Evolutionary conservation across 2,113 vertebrate species (phyloP).

Genomic region (Phylloscopus trochilus): DNA sequence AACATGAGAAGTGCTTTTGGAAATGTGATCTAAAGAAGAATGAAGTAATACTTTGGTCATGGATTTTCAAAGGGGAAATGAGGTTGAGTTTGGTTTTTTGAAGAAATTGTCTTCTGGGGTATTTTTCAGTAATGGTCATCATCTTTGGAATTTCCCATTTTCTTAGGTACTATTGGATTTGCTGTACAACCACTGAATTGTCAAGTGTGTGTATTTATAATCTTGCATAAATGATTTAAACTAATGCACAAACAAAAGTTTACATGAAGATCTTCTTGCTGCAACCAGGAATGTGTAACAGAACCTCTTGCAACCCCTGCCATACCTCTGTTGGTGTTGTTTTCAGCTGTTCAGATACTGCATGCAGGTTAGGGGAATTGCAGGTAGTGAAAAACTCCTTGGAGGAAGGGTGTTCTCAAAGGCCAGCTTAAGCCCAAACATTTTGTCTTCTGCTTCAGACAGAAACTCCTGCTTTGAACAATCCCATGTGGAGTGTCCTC

Average conservation of each 20-base stretch:
- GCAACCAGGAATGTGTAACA: neutral
- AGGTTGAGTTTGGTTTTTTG: neutral
- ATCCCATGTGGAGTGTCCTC: neutral
- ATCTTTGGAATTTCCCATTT: neutral
- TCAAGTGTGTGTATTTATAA: neutral
- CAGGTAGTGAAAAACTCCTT: neutral
- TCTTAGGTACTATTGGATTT: neutral
- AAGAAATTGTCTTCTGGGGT: neutral
- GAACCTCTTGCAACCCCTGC: neutral
- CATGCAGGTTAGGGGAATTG: neutral
- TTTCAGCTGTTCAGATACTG: neutral
- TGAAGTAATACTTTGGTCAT: neutral
- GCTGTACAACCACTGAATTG: neutral
- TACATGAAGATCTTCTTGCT: neutral
- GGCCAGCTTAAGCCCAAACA: neutral
- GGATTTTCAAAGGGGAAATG: neutral
- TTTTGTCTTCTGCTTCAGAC: neutral
- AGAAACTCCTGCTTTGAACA: neutral
- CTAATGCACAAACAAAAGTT: neutral
- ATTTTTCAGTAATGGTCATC: neutral
- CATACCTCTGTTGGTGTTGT: fast-evolving
- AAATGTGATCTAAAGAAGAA: neutral
- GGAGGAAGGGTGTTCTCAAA: neutral
- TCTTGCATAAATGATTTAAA: neutral
- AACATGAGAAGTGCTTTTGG: neutral